Conservation (phyloP, 2,888 invertebrate genomes). For the Cheilosia impressa region DNA sequence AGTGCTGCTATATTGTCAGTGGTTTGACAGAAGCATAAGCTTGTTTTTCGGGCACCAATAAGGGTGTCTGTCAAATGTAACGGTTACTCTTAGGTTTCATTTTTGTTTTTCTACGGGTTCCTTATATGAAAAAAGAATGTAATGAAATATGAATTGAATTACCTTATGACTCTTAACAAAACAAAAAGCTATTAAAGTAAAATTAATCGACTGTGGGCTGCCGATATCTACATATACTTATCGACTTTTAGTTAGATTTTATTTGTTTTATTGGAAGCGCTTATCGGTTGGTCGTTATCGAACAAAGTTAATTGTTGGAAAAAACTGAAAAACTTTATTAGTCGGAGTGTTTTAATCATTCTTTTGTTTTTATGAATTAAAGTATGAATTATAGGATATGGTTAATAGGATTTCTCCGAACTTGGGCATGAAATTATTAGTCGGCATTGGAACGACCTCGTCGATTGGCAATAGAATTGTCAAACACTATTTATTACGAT, state of each 20-base stretch:
- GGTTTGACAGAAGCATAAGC: slow-evolving; percentile 31
- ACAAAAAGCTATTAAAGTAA: slow-evolving; percentile 27
- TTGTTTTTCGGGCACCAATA: slow-evolving; percentile 31
- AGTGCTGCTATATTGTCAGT: slow-evolving; percentile 35
- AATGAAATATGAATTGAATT: not conserved
- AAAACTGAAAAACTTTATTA: slow-evolving; percentile 29
- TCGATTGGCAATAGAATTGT: too few species aligned
- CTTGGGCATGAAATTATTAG: not conserved
- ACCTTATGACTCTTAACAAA: slow-evolving; percentile 8
- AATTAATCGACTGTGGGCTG: slow-evolving; percentile 12
- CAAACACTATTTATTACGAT: too few species aligned
- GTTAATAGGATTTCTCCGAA: not conserved
- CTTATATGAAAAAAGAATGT: not conserved
- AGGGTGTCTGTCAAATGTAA: slow-evolving; percentile 50
- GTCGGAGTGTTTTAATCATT: slow-evolving; percentile 9
- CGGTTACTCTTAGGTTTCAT: slow-evolving; percentile 11
- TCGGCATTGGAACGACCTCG: not conserved
- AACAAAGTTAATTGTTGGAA: slow-evolving; percentile 44
- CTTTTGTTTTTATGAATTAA: slow-evolving; percentile 19
- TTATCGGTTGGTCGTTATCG: slow-evolving; percentile 24
- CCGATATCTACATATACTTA: slow-evolving; percentile 11
- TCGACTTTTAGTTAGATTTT: slow-evolving; percentile 20
- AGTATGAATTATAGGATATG: not conserved
- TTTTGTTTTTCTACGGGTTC: not conserved
- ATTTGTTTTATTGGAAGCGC: slow-evolving; percentile 14